Evolutionary conservation across 2,113 vertebrate species (phyloP).

Genomic region (Lagopus leucura): DNA sequence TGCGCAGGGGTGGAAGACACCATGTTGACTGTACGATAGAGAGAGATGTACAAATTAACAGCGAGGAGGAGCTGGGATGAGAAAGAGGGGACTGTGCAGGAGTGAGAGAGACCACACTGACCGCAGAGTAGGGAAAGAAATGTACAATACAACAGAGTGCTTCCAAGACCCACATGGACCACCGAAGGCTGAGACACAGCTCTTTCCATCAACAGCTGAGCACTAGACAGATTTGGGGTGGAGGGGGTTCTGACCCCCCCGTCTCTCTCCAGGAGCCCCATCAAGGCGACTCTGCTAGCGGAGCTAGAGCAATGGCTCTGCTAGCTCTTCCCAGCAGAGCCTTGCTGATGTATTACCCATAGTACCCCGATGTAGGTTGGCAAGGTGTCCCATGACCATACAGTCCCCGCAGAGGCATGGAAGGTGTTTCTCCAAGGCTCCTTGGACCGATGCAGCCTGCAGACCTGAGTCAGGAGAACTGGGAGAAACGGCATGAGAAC

Average conservation of each 20-base stretch:
- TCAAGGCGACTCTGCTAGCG: slow-evolving; percentile 65
- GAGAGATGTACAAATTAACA: slow-evolving; percentile 76
- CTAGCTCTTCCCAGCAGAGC: slow-evolving; percentile 73
- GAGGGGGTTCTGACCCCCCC: slow-evolving; percentile 39
- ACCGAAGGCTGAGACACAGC: slow-evolving; percentile 72
- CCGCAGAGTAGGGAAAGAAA: slow-evolving; percentile 76
- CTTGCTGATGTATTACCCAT: slow-evolving; percentile 70
- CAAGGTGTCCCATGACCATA: slow-evolving; percentile 72
- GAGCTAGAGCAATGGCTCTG: slow-evolving; percentile 67
- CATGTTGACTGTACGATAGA: slow-evolving; percentile 74
- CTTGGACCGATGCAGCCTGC: slow-evolving; percentile 73
- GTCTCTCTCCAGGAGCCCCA: slow-evolving; percentile 61
- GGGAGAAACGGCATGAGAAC: slow-evolving; percentile 75
- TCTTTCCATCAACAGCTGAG: slow-evolving; percentile 68
- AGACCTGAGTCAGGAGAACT: slow-evolving; percentile 74
- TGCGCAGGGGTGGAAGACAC: slow-evolving; percentile 76
- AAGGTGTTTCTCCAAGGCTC: slow-evolving; percentile 74
- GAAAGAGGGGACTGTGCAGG: slow-evolving; percentile 75
- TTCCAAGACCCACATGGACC: slow-evolving; percentile 75
- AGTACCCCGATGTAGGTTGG: slow-evolving; percentile 71
- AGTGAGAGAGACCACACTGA: slow-evolving; percentile 77
- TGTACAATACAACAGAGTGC: slow-evolving; percentile 76
- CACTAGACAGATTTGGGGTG: slow-evolving; percentile 66
- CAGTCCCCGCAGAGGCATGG: slow-evolving; percentile 76
- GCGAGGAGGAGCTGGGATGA: slow-evolving; percentile 73